Evolutionary conservation across 2,888 invertebrate species (phyloP).

Genomic region (Perizoma affinitatum): DNA sequence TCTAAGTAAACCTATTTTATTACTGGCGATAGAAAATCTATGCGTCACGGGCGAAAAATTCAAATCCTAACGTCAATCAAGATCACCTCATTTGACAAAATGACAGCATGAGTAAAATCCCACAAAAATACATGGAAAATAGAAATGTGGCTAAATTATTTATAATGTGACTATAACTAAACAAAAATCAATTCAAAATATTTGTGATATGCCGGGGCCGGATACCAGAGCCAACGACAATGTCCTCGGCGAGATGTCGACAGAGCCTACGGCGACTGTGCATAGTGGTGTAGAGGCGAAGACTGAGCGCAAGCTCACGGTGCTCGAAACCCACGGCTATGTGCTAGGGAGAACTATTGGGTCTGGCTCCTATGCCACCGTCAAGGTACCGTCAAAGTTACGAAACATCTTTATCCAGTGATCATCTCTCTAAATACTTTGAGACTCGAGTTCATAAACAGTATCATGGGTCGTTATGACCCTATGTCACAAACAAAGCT

Average conservation of each 20-base stretch:
- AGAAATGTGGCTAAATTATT: conserved; percentile 69
- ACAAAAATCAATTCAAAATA: conserved; percentile 59
- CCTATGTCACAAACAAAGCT: no score
- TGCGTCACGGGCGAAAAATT: conserved; percentile 49
- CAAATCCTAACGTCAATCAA: conserved; percentile 54
- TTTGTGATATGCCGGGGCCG: conserved; percentile 82
- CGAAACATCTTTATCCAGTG: no score
- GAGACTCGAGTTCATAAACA: no score
- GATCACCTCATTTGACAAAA: conserved; percentile 58
- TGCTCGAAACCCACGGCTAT: conserved; percentile 91
- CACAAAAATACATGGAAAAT: conserved; percentile 62
- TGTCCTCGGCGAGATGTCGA: conserved; percentile 79
- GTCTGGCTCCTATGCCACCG: conserved; percentile 92
- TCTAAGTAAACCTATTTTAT: conserved; percentile 20
- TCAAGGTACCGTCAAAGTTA: conserved; percentile 82
- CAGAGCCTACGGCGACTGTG: conserved; percentile 74
- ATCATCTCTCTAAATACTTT: not conserved
- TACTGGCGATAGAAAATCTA: conserved; percentile 40
- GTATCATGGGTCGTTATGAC: no score
- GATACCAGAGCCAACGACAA: conserved; percentile 79
- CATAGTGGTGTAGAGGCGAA: conserved; percentile 74
- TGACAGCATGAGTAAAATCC: conserved; percentile 66
- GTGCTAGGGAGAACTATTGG: conserved; percentile 90
- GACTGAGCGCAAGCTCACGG: conserved; percentile 82
- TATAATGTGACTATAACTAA: conserved; percentile 70